Base-by-base conservation (phyloP, 2,113 vertebrate species). In the Plectropomus leopardus region DNA sequence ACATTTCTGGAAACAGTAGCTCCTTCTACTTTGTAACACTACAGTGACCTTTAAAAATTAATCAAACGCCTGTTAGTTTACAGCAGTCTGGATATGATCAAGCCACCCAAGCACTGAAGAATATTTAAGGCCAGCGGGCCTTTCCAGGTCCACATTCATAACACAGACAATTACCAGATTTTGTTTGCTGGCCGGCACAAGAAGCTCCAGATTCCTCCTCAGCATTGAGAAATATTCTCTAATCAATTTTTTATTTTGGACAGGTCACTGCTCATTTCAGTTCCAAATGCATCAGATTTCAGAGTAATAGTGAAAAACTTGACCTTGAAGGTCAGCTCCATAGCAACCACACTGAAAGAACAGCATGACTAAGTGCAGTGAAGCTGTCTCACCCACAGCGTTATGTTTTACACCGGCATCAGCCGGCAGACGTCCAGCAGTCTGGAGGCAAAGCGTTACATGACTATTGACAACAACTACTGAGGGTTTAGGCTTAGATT, bases 291-390 rank as follows among this genome's bases (percentile, higher is more conserved):
- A 28, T 64, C 17, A 6, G 14, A 74, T 53, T 77, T 89, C 4
- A 78, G 7, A 34, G 57, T 42, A 71, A 83, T 40, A 24, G 57
- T 65, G 54, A 67, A 76, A 67, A 76, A 53, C 51, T 40, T 80
- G 72, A 85, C 70, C 72, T 55, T 72, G 26, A 28, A 80, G 60
- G 55, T 69, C 60, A 65, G 71, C 28, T 51, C 78, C 75, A 86
- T 79, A 36, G 86, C 83, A 86, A 90, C 88, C 0, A 57, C 65
- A 64, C 60, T 30, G 59, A 78, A 28, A 63, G 70, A 74, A 78
- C 70, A 72, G 57, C 64, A 60, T 83, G 85, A 87, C 72, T 83
- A 75, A 87, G 76, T 58, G 71, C 57, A 57, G 57, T 36, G 30
- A 68, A 58, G 68, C 60, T 36, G 55, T 71, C 32, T 61, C 82